A percentile compares a stretch with the other conserved stretches of the same genome.
phyloP scores from a whole-genome alignment of 2,113 vertebrate genomes.

The Gopherus evgoodei region DNA sequence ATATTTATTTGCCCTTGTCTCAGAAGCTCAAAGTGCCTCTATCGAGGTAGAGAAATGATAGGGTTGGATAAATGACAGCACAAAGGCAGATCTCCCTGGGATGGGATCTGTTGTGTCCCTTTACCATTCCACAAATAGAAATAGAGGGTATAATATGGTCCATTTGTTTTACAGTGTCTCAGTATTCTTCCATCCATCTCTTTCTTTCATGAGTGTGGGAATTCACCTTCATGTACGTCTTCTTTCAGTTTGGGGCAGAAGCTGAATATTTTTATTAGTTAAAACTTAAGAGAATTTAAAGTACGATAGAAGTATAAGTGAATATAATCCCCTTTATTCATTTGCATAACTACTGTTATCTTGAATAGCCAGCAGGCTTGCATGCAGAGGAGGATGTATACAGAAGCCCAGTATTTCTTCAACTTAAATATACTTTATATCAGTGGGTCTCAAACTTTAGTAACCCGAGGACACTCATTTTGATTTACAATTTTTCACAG shows the following conservation, averaged over 20 bases:
- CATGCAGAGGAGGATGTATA: no score
- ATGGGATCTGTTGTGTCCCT: background rate
- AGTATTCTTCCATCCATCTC: background rate
- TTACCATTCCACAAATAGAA: background rate
- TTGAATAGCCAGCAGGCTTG: no score
- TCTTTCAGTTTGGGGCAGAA: background rate
- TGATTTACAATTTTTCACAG: no score
- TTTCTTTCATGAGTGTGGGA: background rate
- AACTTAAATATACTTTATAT: background rate
- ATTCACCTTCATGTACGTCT: background rate
- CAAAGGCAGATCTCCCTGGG: background rate
- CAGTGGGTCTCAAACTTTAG: no score
- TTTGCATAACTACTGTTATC: no score
- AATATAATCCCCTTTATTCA: no score
- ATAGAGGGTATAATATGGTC: background rate
- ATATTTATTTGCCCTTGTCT: background rate
- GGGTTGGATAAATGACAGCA: rapidly evolving
- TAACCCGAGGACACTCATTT: no score
- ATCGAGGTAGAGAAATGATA: background rate
- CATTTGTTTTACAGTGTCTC: background rate
- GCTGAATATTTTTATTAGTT: background rate
- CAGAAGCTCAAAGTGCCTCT: background rate
- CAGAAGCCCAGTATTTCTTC: background rate
- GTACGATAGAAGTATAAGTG: no score
- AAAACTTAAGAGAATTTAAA: background rate